Base-by-base conservation (phyloP, 2,113 vertebrate genomes). In the Dendropsophus ebraccatus region DNA sequence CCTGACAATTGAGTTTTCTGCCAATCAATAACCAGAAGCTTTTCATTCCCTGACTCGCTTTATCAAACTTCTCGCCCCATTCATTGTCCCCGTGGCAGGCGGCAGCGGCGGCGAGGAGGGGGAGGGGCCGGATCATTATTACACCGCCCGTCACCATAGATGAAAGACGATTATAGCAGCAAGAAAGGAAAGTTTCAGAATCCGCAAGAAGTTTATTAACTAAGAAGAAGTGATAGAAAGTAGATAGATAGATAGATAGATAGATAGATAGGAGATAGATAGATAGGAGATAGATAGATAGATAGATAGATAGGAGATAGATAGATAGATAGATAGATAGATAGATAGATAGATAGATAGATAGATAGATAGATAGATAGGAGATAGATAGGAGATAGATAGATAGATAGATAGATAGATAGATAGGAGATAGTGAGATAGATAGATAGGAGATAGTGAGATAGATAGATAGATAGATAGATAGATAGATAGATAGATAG, bases 1-100 rank as follows among this genome's bases (percentile, higher is more conserved):
- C 12, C 73, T 79, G 75, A 85, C 84, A 85, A 85, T 85, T 77
- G 83, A 85, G 58, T 67, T 85, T 76, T 41, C 56, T 78, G 83
- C 58, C 83, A 85, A 70, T 85, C 84, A 85, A 78, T 78, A 85
- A 79, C 75, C 45, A 52, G 83, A 69, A 69, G 75, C 45, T 65
- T 79, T 85, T 70, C 45, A 77, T 78, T 77, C 45, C 28, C 41
- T 13, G 65, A 69, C 47, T 67, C 49, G 30, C 75, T 78, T 69
- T 78, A 85, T 85, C 84, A 60, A 62, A 84, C 82, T 60, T 75
- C 41, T 73, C 58, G 30, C 30, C 82, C 49, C 82, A 60, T 83
- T 58, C 54, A 69, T 85, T 79, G 84, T 85, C 47, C 60, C 49
- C 8, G 56, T 58, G 83, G 73, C 83, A 77, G 73, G 74, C 74